phyloP scores from a whole-genome alignment of 2,888 invertebrate species.

The Nomada ferruginata region DNA sequence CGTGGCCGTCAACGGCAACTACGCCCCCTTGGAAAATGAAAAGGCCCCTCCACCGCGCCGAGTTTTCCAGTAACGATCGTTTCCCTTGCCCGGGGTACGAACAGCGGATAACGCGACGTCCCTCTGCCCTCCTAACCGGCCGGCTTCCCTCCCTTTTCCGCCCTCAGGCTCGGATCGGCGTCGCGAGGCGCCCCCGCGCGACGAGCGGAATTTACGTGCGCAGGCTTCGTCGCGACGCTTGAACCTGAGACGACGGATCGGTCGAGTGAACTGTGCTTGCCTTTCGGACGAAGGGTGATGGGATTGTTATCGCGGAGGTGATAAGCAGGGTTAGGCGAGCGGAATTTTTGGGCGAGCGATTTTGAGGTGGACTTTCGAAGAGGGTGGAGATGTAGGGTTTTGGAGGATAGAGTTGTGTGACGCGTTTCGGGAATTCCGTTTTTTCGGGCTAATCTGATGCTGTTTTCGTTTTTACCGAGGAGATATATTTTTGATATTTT shows the following conservation, averaged over 20 bases:
- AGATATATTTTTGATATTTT: background rate
- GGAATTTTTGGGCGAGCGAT: too few species aligned
- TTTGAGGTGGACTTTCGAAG: too few species aligned
- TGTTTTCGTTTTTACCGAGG: background rate
- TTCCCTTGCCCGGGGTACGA: slow-evolving; percentile 81
- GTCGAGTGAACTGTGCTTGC: too few species aligned
- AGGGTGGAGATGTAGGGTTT: too few species aligned
- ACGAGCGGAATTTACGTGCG: slow-evolving; percentile 6
- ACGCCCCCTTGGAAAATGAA: slow-evolving; percentile 74
- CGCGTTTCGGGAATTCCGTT: too few species aligned
- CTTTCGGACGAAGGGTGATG: too few species aligned
- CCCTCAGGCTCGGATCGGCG: slow-evolving; percentile 63
- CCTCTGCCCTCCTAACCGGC: slow-evolving; percentile 35
- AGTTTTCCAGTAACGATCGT: slow-evolving; percentile 81
- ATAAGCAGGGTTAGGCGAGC: too few species aligned
- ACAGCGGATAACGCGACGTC: slow-evolving; percentile 68
- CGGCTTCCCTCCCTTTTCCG: slow-evolving; percentile 44
- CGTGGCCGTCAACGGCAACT: slow-evolving; percentile 51
- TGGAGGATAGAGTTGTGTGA: too few species aligned
- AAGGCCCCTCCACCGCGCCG: slow-evolving; percentile 70
- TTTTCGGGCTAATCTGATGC: background rate
- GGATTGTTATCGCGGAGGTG: too few species aligned
- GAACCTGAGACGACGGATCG: background rate
- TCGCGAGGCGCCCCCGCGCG: slow-evolving; percentile 48
- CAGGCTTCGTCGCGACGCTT: background rate